Evolutionary conservation across 2,888 invertebrate genomes (phyloP), one percentile per base, ranked within the genome.

Genomic region (Aleiodes alternator): DNA sequence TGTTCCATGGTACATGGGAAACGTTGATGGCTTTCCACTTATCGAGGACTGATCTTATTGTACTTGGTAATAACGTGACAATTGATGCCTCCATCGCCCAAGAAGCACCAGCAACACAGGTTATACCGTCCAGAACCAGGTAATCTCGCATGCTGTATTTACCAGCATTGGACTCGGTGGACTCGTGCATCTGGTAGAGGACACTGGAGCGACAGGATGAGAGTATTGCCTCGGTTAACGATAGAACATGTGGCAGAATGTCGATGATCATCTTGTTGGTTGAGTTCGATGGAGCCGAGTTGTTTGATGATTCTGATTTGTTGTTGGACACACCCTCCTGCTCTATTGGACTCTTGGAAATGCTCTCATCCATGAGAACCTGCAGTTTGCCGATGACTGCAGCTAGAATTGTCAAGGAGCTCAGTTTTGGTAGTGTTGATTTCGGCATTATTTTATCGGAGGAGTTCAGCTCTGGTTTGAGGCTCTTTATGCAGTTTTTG

Each of bases 311-410:
- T 23, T 50, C 68, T 31, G 51, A 31, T 14, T 51, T 68, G 12
- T 64, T 64, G 43, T 64, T 64, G 8, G 64, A 64, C 7, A 53
- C 68, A 5, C 12, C n/a, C 5, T 68, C 51, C 31, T 68, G 68
- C 6, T 85, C 86, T 12, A 78, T 83, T 12, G 85, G 80, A 73
- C 80, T 86, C 73, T 90, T 90, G 23, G 87, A 84, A 76, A 88
- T 84, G 69, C 85, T 88, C 70, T 92, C 91, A 81, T 92, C 92
- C 80, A 91, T 88, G 29, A 94, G 89, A 56, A 94, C 92, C 84
- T 95, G 94, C 55, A 96, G 91, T 85, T 96, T 94, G 12, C 95
- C 95, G 50, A 96, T 90, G 0, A 96, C 93, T 1, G 94, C 92
- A 86, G 96, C 96, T 82, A 96, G 91, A 12, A 96, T 92, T 82